phyloP scores from a whole-genome alignment of 1,140 invertebrate genomes.

The Polypedilum pembai region DNA sequence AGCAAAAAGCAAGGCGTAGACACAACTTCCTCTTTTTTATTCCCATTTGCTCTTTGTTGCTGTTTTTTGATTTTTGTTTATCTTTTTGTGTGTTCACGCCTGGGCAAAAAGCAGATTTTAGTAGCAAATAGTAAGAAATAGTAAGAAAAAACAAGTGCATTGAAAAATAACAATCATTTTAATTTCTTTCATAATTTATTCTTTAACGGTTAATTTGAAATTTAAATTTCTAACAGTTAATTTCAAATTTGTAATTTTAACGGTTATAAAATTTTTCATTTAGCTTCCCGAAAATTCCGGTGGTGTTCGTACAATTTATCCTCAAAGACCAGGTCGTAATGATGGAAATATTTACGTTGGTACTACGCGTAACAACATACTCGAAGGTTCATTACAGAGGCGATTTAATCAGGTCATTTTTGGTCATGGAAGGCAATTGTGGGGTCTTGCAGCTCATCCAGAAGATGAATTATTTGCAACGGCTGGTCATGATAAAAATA shows the following conservation, averaged over 20 bases:
- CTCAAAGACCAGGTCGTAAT: slow-evolving; percentile 71
- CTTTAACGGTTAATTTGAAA: too few relatives aligned
- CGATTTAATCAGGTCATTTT: slow-evolving; percentile 86
- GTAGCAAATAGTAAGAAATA: too few relatives aligned
- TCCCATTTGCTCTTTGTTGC: too few relatives aligned
- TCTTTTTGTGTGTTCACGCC: too few relatives aligned
- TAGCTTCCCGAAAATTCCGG: slow-evolving; percentile 76
- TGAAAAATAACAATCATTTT: too few relatives aligned
- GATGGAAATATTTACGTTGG: slow-evolving; percentile 89
- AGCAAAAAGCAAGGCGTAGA: too few relatives aligned
- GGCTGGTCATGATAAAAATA: slow-evolving; percentile 84
- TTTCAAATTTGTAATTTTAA: neutral
- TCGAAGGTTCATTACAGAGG: slow-evolving; percentile 84
- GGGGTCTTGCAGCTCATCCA: slow-evolving; percentile 82
- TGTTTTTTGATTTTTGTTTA: too few relatives aligned
- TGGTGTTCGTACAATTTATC: slow-evolving; percentile 78
- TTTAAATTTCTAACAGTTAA: neutral
- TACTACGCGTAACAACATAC: slow-evolving; percentile 85
- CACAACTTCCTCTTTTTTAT: too few relatives aligned
- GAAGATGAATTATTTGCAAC: slow-evolving; percentile 88
- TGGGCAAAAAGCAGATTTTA: too few relatives aligned
- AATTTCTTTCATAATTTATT: too few relatives aligned
- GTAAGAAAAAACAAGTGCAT: too few relatives aligned
- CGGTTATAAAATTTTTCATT: slow-evolving; percentile 32
- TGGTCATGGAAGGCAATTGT: slow-evolving; percentile 83